Evolutionary conservation across 2,797 vertebrate species (phyloP).

Genomic region (Anguilla marmorata): DNA sequence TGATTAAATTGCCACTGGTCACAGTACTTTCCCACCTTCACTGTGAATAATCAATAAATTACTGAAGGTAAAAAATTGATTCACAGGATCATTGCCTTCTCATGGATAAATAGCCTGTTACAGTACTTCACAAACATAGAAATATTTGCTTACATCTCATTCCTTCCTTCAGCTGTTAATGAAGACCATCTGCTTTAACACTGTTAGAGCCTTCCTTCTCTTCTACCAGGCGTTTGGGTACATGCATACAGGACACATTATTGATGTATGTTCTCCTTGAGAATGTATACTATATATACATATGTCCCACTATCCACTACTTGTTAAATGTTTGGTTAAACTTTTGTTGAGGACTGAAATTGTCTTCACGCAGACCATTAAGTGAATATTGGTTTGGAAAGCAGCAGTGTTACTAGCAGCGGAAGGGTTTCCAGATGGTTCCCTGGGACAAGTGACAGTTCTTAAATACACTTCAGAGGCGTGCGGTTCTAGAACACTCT

Average conservation of each 20-base stretch:
- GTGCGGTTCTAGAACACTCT: conserved; percentile 52
- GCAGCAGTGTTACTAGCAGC: conserved; percentile 59
- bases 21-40: background rate
- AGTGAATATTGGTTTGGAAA: conserved; percentile 73
- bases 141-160: background rate
- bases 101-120: background rate
- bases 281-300: conserved; percentile 1
- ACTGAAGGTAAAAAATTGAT: conserved; percentile 6
- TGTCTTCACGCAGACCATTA: conserved; percentile 74
- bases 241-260: background rate
- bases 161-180: background rate
- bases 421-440: conserved; percentile 71
- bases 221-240: background rate
- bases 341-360: conserved; percentile 62
- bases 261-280: background rate
- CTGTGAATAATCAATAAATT: conserved; percentile 8
- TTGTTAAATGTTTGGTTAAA: conserved; percentile 59
- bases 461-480: conserved; percentile 63
- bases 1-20: background rate
- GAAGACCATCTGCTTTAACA: background rate
- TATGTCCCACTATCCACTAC: background rate
- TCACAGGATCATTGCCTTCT: conserved; percentile 10
- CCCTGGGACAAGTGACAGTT: conserved; percentile 55
- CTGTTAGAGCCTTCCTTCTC: background rate
- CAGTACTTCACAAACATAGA: background rate